Conservation (phyloP, 2,113 vertebrate species). For the Daboia siamensis region DNA sequence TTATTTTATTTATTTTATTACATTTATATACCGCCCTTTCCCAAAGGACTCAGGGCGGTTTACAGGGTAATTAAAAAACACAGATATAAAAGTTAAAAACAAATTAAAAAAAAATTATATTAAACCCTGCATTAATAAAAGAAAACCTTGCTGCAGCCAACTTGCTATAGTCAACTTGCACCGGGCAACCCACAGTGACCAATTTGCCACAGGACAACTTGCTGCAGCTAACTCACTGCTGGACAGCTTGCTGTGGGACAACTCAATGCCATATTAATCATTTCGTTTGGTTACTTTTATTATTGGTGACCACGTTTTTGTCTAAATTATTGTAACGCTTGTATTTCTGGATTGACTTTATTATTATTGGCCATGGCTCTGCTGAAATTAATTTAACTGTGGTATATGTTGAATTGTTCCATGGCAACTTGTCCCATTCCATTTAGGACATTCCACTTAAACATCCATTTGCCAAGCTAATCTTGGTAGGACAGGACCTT, state of each 20-base stretch:
- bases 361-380: background rate
- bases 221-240: too few relatives aligned
- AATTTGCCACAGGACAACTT: too few relatives aligned
- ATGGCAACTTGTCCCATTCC: background rate
- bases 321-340: background rate
- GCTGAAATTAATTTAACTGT: background rate
- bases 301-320: background rate
- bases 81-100: too few relatives aligned
- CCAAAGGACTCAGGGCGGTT: too few relatives aligned
- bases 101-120: too few relatives aligned
- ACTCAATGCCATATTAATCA: too few relatives aligned
- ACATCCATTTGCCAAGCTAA: background rate
- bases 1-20: too few relatives aligned
- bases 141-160: background rate
- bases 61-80: too few relatives aligned
- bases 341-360: background rate
- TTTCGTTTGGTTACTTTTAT: background rate
- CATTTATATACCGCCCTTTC: too few relatives aligned
- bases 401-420: background rate
- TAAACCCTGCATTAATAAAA: too few relatives aligned
- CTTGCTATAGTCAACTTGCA: rapidly evolving
- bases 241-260: too few relatives aligned
- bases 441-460: background rate
- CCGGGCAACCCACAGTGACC: too few relatives aligned
- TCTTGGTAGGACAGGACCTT: background rate